A percentile compares a stretch with the other conserved stretches of the same genome.
These are phyloP conservation scores for Scaptomyza parva DNA, from an alignment of 2,888 invertebrate genomes.

Conservation along the genomic window DNA sequence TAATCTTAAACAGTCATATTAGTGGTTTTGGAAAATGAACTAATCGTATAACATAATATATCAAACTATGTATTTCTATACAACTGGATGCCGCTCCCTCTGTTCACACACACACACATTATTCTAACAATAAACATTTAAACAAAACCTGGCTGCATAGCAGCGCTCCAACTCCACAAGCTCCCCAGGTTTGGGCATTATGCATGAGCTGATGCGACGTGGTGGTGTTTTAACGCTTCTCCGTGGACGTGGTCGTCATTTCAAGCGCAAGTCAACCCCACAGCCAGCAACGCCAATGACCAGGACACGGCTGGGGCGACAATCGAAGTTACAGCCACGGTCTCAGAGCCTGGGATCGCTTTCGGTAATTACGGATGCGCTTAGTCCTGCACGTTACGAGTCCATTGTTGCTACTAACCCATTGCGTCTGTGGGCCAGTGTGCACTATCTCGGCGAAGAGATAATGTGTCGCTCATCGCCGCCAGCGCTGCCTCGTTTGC, in stretches of 20 bases:
- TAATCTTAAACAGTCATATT: constrained; percentile 43
- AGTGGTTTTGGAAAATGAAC: constrained; percentile 39
- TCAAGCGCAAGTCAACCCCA: constrained; percentile 83
- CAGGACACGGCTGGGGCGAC: constrained; percentile 70
- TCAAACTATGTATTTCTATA: constrained; percentile 34
- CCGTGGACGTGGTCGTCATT: constrained; percentile 83
- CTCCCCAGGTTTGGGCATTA: constrained; percentile 81
- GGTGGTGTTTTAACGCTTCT: constrained; percentile 84
- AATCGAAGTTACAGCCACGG: constrained; percentile 80
- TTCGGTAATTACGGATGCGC: constrained; percentile 83
- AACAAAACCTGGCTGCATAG: constrained; percentile 26
- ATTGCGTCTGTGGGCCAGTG: constrained; percentile 82
- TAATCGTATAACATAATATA: constrained; percentile 37
- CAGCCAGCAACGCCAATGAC: constrained; percentile 82
- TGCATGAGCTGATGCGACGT: constrained; percentile 83
- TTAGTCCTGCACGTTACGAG: constrained; percentile 81
- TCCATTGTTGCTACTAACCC: constrained; percentile 79
- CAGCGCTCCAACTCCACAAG: constrained; percentile 77
- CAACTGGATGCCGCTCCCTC: constrained; percentile 60
- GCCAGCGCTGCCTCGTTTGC: constrained; percentile 72
- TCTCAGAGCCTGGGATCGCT: constrained; percentile 84
- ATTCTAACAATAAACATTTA: constrained; percentile 38
- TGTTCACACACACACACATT: constrained; percentile 18
- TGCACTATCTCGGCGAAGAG: constrained; percentile 80
- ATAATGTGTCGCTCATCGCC: constrained; percentile 59